Base-by-base conservation (phyloP, 2,888 invertebrate genomes). In the Ischnura elegans region DNA sequence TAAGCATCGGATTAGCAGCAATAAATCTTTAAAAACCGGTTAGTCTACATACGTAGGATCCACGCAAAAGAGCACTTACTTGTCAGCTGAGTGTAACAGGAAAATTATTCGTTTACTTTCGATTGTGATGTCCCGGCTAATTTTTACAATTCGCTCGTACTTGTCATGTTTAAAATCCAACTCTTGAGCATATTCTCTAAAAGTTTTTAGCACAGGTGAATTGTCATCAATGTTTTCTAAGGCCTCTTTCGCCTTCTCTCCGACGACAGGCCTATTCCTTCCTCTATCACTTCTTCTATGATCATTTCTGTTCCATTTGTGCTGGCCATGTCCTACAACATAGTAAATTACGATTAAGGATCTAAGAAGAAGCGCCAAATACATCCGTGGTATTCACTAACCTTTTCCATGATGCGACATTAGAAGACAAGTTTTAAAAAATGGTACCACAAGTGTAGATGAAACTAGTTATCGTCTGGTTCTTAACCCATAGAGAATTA, bases 71-170 rank as follows among this genome's bases (percentile, higher is more conserved):
- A n/a, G 6, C 47, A 43, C 13, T 90, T 90, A 90, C 90, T 90
- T 90, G 43, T 90, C 90, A 61, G 90, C 90, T 43, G 90, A 90
- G 95, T 99, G 99, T 42, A 99, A 96, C 21, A 98, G 96, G 95
- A 98, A 99, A 94, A 99, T 99, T 8, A 98, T 97, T 94, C 98
- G 96, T 95, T 99, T 99, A 96, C 98, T 98, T 95, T 99, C 98
- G 94, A 98, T 98, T 0, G 98, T 98, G 42, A 98, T 97, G 95
- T 98, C 99, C 46, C 98, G 96, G 94, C 98, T 97, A 0, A 98
- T 95, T 96, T 99, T 98, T 0, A 98, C 97, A 51, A 99, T 97
- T 87, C 98, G 96, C 95, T 99, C 99, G 95, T 98, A 97, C 94
- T 98, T 97, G 95, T 99, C 98, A 95, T 99, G 98, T 94, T 98